Percentiles rank a stretch among this genome's conserved stretches.
Evolutionary conservation across 2,797 vertebrate genomes (phyloP).

Genomic region (Hyperoplus lanceolatus): DNA sequence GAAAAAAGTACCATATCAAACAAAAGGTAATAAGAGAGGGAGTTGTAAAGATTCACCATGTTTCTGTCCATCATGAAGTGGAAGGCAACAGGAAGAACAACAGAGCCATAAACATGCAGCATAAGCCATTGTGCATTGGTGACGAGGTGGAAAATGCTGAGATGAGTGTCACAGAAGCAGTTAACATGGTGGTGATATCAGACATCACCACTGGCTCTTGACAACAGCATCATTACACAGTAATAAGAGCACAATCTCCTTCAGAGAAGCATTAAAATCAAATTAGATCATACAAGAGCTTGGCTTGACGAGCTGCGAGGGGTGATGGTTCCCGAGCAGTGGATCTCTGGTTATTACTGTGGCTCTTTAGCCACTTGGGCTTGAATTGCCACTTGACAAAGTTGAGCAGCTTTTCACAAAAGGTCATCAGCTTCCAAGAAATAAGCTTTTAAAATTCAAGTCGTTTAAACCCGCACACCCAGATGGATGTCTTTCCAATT

Average conservation of each 20-base stretch:
- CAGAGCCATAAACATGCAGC: constrained; percentile 71
- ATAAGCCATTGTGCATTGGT: constrained; percentile 59
- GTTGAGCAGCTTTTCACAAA: constrained; percentile 82
- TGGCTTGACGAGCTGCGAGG: constrained; percentile 81
- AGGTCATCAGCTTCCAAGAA: constrained; percentile 87
- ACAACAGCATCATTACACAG: constrained; percentile 89
- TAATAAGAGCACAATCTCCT: constrained; percentile 85
- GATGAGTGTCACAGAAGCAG: constrained; percentile 85
- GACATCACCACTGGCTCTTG: constrained; percentile 84
- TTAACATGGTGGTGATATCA: constrained; percentile 84
- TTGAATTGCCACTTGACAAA: constrained; percentile 86
- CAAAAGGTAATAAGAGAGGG: constrained; percentile 78
- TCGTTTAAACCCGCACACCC: constrained; percentile 79
- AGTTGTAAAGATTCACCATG: constrained; percentile 64
- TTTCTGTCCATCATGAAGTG: constrained; percentile 74
- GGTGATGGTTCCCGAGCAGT: constrained; percentile 75
- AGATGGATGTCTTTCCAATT: constrained; percentile 67
- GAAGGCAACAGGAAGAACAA: constrained; percentile 72
- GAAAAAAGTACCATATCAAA: constrained; percentile 79
- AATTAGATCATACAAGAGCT: constrained; percentile 86
- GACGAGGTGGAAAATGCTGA: constrained; percentile 74
- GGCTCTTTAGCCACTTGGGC: constrained; percentile 79
- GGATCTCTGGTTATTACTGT: constrained; percentile 79
- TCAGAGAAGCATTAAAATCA: constrained; percentile 89
- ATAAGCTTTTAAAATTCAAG: constrained; percentile 84